phyloP scores from a whole-genome alignment of 2,797 vertebrate species.

The Loriculus beryllinus region DNA sequence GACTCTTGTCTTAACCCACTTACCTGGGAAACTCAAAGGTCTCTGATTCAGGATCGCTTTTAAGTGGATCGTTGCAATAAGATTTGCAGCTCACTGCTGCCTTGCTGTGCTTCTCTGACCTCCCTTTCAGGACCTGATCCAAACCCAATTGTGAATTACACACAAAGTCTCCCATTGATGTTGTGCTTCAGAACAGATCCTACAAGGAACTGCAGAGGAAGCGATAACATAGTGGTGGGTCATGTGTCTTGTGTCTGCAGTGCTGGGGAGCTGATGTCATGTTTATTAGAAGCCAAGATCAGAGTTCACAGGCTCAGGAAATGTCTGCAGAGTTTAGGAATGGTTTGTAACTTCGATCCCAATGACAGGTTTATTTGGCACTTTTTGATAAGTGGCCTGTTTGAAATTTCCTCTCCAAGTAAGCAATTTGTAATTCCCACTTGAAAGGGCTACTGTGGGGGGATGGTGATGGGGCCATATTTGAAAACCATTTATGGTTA shows the following conservation, averaged over 20 bases:
- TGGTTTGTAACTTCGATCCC: slow-evolving; percentile 66
- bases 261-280: slow-evolving; percentile 60
- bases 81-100: slow-evolving; percentile 3
- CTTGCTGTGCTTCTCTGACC: slow-evolving; percentile 2
- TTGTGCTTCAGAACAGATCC: slow-evolving; percentile 6
- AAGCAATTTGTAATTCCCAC: slow-evolving; percentile 76
- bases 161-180: slow-evolving; percentile 32
- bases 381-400: slow-evolving; percentile 77
- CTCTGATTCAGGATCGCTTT: neutral
- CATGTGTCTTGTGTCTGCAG: slow-evolving; percentile 65
- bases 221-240: slow-evolving; percentile 41
- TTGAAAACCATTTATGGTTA: slow-evolving; percentile 70
- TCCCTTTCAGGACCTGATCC: slow-evolving; percentile 22
- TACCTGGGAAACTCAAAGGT: slow-evolving; percentile 8
- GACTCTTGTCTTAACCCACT: neutral
- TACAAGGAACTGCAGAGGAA: slow-evolving; percentile 46
- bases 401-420: slow-evolving; percentile 70
- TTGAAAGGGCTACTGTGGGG: slow-evolving; percentile 73
- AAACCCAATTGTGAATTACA: slow-evolving; percentile 34
- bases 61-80: neutral
- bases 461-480: slow-evolving; percentile 57
- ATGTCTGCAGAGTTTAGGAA: slow-evolving; percentile 68
- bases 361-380: slow-evolving; percentile 77
- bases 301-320: slow-evolving; percentile 74
- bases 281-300: slow-evolving; percentile 69